A percentile compares a stretch with the other conserved stretches of the same genome.
Conservation (phyloP, 2,888 invertebrate genomes). For the Volucella inanis region DNA sequence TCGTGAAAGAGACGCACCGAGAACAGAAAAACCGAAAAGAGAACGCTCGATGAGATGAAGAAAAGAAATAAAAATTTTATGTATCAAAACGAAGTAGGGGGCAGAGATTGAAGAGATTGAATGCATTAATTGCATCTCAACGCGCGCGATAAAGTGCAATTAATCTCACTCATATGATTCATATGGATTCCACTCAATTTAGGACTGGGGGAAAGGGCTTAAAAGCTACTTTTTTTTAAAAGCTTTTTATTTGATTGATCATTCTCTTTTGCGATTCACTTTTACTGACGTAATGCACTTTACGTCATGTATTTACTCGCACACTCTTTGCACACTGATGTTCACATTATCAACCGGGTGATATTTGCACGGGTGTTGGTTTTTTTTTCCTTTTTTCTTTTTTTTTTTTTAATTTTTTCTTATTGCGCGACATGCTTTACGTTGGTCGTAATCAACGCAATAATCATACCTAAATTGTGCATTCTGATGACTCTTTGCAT, state of each 20-base stretch:
- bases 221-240: neutral
- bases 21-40: neutral
- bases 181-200: neutral
- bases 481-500: conserved; percentile 24
- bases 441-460: conserved; percentile 11
- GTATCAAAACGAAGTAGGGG: neutral
- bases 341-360: conserved; percentile 19
- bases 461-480: conserved; percentile 16
- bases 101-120: conserved; percentile 3
- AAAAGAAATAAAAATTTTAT: neutral
- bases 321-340: neutral
- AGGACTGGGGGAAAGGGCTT: conserved; percentile 20
- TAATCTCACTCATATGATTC: conserved; percentile 52
- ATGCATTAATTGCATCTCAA: conserved; percentile 43
- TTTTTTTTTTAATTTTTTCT: neutral
- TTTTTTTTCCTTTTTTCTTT: conserved; percentile 46
- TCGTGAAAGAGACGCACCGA: conserved; percentile 13
- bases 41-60: conserved; percentile 26
- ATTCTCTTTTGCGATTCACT: conserved; percentile 28
- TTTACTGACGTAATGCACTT: conserved; percentile 38
- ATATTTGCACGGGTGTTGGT: conserved; percentile 29
- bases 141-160: conserved; percentile 45
- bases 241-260: conserved; percentile 2
- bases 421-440: conserved; percentile 14
- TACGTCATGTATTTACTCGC: conserved; percentile 15